Percentiles rank a stretch among this genome's conserved stretches.
These are phyloP conservation scores for Gymnogyps californianus DNA, from an alignment of 2,113 vertebrate species.

Conservation along the genomic window DNA sequence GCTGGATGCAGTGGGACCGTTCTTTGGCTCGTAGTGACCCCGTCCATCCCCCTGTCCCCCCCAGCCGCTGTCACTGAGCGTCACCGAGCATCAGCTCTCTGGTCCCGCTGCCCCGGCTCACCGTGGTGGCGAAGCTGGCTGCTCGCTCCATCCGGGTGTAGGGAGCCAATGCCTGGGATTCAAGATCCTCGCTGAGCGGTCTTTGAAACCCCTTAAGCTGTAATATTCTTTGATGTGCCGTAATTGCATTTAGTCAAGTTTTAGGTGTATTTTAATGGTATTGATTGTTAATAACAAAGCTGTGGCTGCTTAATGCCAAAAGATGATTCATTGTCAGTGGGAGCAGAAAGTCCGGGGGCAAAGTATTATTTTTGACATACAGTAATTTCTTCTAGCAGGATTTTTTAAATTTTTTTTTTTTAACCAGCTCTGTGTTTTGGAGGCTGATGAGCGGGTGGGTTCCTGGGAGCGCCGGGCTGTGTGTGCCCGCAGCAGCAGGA, in stretches of 20 bases:
- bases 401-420: background rate
- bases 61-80: background rate
- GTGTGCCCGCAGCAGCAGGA: background rate
- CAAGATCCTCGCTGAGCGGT: background rate
- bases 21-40: background rate
- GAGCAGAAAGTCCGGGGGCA: constrained; percentile 59
- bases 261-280: constrained; percentile 26
- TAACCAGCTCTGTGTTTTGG: background rate
- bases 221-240: background rate
- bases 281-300: constrained; percentile 57
- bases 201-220: background rate
- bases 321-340: constrained; percentile 63
- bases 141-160: background rate
- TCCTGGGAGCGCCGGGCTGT: background rate
- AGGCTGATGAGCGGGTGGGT: background rate
- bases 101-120: background rate
- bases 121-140: accelerated
- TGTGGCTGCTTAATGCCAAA: constrained; percentile 21
- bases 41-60: accelerated
- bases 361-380: constrained; percentile 34
- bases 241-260: constrained; percentile 15
- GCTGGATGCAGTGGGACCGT: accelerated
- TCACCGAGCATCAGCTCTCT: accelerated
- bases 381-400: constrained; percentile 13
- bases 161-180: background rate